Conservation (phyloP, 2,113 vertebrate genomes). For the Takifugu bimaculatus region DNA sequence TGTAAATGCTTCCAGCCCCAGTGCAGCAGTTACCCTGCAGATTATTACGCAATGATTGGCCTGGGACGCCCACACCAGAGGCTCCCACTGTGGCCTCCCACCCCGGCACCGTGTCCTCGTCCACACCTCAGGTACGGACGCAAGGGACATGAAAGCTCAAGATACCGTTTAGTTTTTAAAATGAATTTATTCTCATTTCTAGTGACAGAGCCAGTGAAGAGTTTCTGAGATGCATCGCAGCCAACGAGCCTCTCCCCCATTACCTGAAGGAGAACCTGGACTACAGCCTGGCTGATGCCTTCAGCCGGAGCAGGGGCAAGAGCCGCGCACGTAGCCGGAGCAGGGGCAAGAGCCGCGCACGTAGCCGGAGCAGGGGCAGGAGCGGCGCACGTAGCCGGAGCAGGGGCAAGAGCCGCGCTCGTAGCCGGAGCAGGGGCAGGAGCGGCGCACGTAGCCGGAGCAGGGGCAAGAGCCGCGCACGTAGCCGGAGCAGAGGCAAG, state of each 20-base stretch:
- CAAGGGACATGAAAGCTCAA: neutral
- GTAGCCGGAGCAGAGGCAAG: constrained; percentile 35
- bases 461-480: constrained; percentile 2
- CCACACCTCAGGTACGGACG: constrained; percentile 49
- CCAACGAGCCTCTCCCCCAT: constrained; percentile 66
- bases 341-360: constrained; percentile 2
- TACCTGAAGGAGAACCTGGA: constrained; percentile 68
- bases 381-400: constrained; percentile 41
- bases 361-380: constrained; percentile 35
- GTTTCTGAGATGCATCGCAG: constrained; percentile 71
- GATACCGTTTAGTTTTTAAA: constrained; percentile 10
- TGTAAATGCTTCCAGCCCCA: constrained; percentile 64
- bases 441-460: constrained; percentile 39
- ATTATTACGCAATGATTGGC: constrained; percentile 44
- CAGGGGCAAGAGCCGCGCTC: constrained; percentile 26
- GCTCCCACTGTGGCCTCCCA: constrained; percentile 40
- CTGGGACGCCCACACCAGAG: constrained; percentile 48
- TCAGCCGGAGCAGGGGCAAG: constrained; percentile 53
- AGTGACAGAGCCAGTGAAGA: constrained; percentile 73
- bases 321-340: constrained; percentile 39
- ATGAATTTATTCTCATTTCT: constrained; percentile 11
- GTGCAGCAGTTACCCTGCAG: constrained; percentile 63
- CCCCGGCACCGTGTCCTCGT: constrained; percentile 6
- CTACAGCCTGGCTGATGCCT: constrained; percentile 57
- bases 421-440: constrained; percentile 48